Evolutionary conservation across 2,113 vertebrate species (phyloP).

Genomic region (Rhinopomastus cyanomelas): DNA sequence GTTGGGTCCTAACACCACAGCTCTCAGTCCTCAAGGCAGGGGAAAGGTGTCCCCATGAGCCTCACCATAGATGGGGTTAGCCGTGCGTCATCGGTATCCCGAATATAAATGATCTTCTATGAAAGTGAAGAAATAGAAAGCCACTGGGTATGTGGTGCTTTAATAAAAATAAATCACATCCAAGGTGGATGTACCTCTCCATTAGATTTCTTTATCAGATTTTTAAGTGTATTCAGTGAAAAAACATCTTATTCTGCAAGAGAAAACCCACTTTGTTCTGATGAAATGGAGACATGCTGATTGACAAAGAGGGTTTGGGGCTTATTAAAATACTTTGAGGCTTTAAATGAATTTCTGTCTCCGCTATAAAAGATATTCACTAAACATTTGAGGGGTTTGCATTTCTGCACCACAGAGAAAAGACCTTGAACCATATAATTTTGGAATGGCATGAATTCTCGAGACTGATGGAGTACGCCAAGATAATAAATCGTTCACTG

Average conservation of each 20-base stretch:
- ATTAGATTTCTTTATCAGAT: not conserved
- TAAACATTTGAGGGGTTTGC: not conserved
- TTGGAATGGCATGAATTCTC: not conserved
- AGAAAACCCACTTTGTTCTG: not conserved
- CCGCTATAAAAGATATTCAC: not conserved
- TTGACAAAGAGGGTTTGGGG: not conserved
- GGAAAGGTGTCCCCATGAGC: not conserved
- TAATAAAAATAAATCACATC: not conserved
- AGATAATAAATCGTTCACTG: not conserved
- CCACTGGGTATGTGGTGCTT: rapidly evolving
- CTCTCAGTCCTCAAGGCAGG: not conserved
- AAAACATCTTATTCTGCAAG: not conserved
- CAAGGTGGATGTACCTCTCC: not conserved
- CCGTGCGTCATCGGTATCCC: too few relatives aligned
- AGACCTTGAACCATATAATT: not conserved
- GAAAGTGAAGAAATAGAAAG: not conserved
- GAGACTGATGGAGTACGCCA: not conserved
- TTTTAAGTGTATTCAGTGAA: not conserved
- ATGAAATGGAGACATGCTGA: not conserved
- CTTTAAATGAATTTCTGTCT: not conserved
- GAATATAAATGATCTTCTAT: not conserved
- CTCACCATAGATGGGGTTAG: rapidly evolving
- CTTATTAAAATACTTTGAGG: not conserved
- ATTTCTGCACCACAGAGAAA: not conserved
- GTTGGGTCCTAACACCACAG: not conserved